Conservation (phyloP, 2,888 invertebrate genomes). For the Acanthosepion lycidas region DNA sequence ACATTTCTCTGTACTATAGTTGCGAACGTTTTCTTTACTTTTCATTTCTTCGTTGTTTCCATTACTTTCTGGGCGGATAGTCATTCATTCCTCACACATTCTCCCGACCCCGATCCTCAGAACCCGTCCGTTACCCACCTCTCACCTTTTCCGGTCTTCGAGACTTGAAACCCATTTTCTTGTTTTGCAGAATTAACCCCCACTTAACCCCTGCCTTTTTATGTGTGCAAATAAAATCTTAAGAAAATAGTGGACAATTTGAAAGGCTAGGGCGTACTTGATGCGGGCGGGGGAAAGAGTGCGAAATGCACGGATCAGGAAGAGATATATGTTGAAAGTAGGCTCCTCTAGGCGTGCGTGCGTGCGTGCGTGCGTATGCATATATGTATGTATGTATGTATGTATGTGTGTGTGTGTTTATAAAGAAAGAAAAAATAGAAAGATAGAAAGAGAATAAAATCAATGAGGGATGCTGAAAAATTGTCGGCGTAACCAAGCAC, state of each 20-base stretch:
- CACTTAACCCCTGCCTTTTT: slow-evolving; percentile 33
- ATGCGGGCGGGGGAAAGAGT: background rate
- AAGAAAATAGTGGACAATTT: slow-evolving; percentile 12
- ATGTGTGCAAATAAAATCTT: slow-evolving; percentile 33
- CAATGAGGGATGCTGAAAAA: too few species aligned
- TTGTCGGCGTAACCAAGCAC: too few species aligned
- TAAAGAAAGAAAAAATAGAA: too few species aligned
- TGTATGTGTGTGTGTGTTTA: too few species aligned
- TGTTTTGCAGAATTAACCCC: slow-evolving; percentile 33
- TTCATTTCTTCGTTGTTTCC: background rate
- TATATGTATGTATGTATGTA: too few species aligned
- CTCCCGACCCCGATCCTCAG: background rate
- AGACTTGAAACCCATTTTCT: slow-evolving; percentile 33
- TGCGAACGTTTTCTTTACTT: background rate
- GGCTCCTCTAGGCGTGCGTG: too few species aligned
- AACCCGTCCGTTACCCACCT: background rate
- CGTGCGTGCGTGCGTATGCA: too few species aligned
- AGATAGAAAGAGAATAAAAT: too few species aligned
- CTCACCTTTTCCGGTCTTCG: background rate
- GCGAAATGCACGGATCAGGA: background rate
- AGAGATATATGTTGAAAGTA: too few species aligned
- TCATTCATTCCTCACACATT: background rate
- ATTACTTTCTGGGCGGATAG: background rate
- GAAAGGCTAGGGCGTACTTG: background rate
- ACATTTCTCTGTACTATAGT: background rate